A percentile compares a stretch with the other conserved stretches of the same genome.
Evolutionary conservation across 2,113 vertebrate genomes (phyloP).

Genomic region (Noturus placidus): DNA sequence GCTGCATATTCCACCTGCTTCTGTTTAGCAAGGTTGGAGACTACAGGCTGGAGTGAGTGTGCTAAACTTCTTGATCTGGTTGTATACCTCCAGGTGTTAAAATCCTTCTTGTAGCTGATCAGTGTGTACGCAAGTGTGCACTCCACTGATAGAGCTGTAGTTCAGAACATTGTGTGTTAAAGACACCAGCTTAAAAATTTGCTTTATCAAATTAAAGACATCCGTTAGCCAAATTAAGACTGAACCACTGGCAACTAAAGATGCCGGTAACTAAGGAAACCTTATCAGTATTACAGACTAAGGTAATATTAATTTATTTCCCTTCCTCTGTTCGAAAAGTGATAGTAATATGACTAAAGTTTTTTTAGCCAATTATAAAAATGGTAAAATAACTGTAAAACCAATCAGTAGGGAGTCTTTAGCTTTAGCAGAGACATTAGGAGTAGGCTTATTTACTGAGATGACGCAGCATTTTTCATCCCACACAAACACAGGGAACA

Average conservation of each 20-base stretch:
- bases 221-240: conserved; percentile 33
- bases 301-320: neutral
- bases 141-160: neutral
- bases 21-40: conserved; percentile 24
- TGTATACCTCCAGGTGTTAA: neutral
- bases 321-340: neutral
- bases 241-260: neutral
- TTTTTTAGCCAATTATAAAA: neutral
- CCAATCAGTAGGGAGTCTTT: neutral
- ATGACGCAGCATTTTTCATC: neutral
- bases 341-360: neutral
- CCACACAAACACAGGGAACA: conserved; percentile 8
- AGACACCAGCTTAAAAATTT: no score
- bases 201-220: conserved; percentile 63
- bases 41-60: conserved; percentile 27
- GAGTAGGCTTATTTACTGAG: neutral
- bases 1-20: conserved; percentile 57
- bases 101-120: neutral
- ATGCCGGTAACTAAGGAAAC: neutral
- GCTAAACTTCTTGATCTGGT: conserved; percentile 39
- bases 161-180: conserved; percentile 25
- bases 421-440: neutral
- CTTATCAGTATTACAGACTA: neutral
- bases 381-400: neutral
- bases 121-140: neutral